Evolutionary conservation across 1,140 invertebrate genomes (phyloP).

Genomic region (Scylla paramamosain): DNA sequence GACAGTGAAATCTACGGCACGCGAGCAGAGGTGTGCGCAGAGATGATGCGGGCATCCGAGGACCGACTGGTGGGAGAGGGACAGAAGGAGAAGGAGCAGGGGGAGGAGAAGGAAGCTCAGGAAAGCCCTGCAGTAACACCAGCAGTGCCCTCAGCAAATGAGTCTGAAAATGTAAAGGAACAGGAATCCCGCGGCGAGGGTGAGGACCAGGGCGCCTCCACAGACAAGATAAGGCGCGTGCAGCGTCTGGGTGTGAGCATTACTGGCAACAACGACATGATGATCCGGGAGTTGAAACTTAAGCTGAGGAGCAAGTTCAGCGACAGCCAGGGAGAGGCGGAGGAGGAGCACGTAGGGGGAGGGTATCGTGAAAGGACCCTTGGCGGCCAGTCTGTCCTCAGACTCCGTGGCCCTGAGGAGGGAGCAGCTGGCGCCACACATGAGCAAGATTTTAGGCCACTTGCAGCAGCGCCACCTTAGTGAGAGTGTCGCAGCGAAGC

Average conservation of each 20-base stretch:
- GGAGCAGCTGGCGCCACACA: slow-evolving; percentile 77
- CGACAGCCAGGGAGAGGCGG: slow-evolving; percentile 44
- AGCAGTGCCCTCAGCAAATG: not conserved
- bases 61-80: slow-evolving; percentile 11
- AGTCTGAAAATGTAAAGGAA: too few species aligned
- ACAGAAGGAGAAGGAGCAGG: slow-evolving; percentile 7
- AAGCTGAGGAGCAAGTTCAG: slow-evolving; percentile 78
- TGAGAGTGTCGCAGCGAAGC: not conserved
- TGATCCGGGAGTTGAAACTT: slow-evolving; percentile 79
- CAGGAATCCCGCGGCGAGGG: not conserved
- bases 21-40: slow-evolving; percentile 56
- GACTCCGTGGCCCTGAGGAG: slow-evolving; percentile 75
- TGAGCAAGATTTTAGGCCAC: slow-evolving; percentile 77
- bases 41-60: slow-evolving; percentile 51
- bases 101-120: not conserved
- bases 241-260: slow-evolving; percentile 76
- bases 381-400: slow-evolving; percentile 52
- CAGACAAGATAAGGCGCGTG: slow-evolving; percentile 74
- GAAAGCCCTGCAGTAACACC: not conserved
- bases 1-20: slow-evolving; percentile 73
- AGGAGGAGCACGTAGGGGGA: not conserved
- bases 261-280: slow-evolving; percentile 77
- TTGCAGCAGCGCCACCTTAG: slow-evolving; percentile 60
- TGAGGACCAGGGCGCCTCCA: not conserved
- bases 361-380: not conserved